Evolutionary conservation across 2,888 invertebrate genomes (phyloP).

Genomic region (Nowickia ferox): DNA sequence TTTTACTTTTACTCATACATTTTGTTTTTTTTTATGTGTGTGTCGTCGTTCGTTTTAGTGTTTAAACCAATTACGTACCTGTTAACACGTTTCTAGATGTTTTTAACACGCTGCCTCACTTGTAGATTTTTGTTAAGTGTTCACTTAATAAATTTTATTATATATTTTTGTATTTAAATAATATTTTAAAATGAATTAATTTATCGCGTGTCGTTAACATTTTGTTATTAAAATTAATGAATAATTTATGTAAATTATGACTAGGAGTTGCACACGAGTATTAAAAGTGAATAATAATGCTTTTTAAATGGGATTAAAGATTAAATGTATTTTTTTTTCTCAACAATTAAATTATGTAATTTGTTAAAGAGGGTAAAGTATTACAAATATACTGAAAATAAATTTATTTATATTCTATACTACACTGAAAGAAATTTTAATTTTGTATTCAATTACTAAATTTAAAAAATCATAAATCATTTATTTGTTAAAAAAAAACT

Average conservation of each 20-base stretch:
- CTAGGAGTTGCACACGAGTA: neutral
- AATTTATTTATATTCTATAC: too few species aligned
- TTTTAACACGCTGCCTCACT: constrained; percentile 35
- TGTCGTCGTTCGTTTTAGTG: constrained; percentile 12
- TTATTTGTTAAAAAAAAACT: too few species aligned
- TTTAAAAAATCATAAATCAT: too few species aligned
- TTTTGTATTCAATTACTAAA: too few species aligned
- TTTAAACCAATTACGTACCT: constrained; percentile 53
- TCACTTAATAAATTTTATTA: constrained; percentile 48
- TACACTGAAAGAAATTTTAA: too few species aligned
- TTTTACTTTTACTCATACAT: constrained; percentile 26
- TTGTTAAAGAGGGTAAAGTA: neutral
- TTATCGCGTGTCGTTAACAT: constrained; percentile 62
- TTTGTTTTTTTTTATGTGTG: neutral
- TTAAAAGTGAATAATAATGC: constrained; percentile 14
- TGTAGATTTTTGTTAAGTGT: neutral
- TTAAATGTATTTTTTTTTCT: neutral
- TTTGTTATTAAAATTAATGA: constrained; percentile 63
- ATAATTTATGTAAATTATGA: constrained; percentile 44
- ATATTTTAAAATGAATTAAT: constrained; percentile 60
- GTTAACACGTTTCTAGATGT: constrained; percentile 55
- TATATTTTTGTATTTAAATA: constrained; percentile 22
- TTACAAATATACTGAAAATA: too few species aligned
- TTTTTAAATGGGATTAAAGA: constrained; percentile 14
- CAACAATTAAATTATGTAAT: neutral